Evolutionary conservation across 1,140 invertebrate species (phyloP).

Genomic region (Papilio aristodemus): DNA sequence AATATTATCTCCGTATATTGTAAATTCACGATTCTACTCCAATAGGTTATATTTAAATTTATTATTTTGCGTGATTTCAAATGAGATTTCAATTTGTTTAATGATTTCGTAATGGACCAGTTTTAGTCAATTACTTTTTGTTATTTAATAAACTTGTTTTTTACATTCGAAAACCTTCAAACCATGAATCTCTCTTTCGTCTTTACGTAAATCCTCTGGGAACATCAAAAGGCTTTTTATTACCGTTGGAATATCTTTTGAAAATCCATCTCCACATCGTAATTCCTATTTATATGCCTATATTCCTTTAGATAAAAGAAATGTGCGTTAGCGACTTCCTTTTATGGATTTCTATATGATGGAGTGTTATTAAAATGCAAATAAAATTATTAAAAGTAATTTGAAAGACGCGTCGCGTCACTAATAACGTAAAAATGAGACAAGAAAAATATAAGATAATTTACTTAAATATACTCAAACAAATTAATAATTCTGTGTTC

Average conservation of each 20-base stretch:
- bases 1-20: too few relatives aligned
- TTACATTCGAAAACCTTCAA: conserved; percentile 36
- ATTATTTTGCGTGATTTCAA: too few relatives aligned
- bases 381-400: neutral
- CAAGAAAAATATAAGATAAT: too few relatives aligned
- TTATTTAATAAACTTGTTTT: conserved; percentile 21
- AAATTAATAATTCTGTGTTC: too few relatives aligned
- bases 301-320: conserved; percentile 37
- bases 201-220: conserved; percentile 42
- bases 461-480: too few relatives aligned
- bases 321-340: conserved; percentile 31
- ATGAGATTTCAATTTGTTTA: neutral
- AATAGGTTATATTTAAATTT: too few relatives aligned
- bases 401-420: too few relatives aligned
- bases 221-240: conserved; percentile 50
- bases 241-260: conserved; percentile 45
- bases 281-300: conserved; percentile 42
- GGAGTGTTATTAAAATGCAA: conserved; percentile 6
- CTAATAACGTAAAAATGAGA: too few relatives aligned
- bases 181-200: conserved; percentile 42
- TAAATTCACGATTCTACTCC: too few relatives aligned
- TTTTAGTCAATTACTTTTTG: neutral
- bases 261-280: conserved; percentile 46
- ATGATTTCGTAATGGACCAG: neutral
- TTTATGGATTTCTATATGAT: conserved; percentile 21